Evolutionary conservation across 1,140 invertebrate species (phyloP), one percentile per base, ranked within the genome.

Genomic region (Drosophila virilis): DNA sequence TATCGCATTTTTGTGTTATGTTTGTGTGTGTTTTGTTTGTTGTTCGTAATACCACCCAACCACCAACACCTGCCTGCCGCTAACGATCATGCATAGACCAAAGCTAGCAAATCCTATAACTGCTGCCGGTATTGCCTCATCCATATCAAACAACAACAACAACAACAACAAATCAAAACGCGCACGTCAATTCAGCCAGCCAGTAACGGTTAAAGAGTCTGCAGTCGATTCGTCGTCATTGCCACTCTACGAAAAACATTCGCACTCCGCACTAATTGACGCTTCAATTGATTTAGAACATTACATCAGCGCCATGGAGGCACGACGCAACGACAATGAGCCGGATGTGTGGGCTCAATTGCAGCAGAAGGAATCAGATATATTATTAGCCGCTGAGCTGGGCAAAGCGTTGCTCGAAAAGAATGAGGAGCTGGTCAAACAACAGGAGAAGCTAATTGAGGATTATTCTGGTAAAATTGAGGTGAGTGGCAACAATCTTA

Each of bases 381-480:
- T 99, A 9, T 95, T 98, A 22, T 93, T 99, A 54, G 98, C 98
- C 0, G 98, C 98, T 1, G 98, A 99, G 92, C 93, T 99, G 37
- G 98, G 98, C 17, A 99, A 99, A 92, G 98, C 98, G 0, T 93
- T 99, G 50, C 93, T 99, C 58, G 98, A 99, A 81, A 97, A 97
- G 89, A 99, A 99, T 92, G 96, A 98, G 89, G 97, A 99, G 88
- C 93, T 99, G 55, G 97, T 96, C 71, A 95, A 95, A 71, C 96
- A 97, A 86, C 96, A 97, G 92, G 98, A 99, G 77, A 94, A 95
- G 54, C 93, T 97, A 9, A 94, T 96, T 3, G 98, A 98, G 82
- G 97, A 99, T 79, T 98, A 96, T 93, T 96, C 96, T n/a, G 95
- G 95, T 66, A 98, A 98, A 94, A 93, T 99, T 68, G 98, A 99